Conservation (phyloP, 2,888 invertebrate species). For the Hirtodrosophila cameraria region DNA sequence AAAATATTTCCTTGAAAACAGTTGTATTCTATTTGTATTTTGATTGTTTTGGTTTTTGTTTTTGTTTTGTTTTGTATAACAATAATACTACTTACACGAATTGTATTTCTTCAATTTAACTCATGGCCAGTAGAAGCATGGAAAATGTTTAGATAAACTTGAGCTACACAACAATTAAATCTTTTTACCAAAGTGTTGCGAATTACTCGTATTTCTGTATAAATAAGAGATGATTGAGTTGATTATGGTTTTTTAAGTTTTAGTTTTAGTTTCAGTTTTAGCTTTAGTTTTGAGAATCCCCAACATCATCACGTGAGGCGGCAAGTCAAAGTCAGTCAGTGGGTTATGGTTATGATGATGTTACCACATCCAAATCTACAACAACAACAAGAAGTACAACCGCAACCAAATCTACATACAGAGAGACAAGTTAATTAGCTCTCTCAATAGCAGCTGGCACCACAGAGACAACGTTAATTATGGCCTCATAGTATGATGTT, state of each 20-base stretch:
- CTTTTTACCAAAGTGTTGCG: slow-evolving; percentile 51
- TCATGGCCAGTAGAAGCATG: slow-evolving; percentile 38
- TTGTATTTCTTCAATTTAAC: slow-evolving; percentile 34
- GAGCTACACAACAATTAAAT: slow-evolving; percentile 48
- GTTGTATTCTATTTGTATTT: slow-evolving; percentile 20
- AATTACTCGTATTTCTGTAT: slow-evolving; percentile 33
- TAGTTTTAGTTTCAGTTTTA: slow-evolving; percentile 5
- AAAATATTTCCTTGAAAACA: slow-evolving; percentile 38
- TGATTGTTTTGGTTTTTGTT: slow-evolving; percentile 14
- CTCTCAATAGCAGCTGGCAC: slow-evolving; percentile 37
- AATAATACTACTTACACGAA: slow-evolving; percentile 20
- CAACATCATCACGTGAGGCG: slow-evolving; percentile 41
- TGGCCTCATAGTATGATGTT: slow-evolving; percentile 49
- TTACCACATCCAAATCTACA: slow-evolving; percentile 34
- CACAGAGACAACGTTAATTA: slow-evolving; percentile 58
- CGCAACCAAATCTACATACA: slow-evolving; percentile 20
- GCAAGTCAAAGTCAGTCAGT: slow-evolving; percentile 63
- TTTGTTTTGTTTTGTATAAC: slow-evolving; percentile 19
- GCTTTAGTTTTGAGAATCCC: slow-evolving; percentile 51
- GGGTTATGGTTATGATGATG: slow-evolving; percentile 61
- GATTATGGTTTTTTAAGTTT: slow-evolving; percentile 12
- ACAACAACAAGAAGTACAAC: slow-evolving; percentile 5
- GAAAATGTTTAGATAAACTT: slow-evolving; percentile 68
- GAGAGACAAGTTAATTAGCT: slow-evolving; percentile 67
- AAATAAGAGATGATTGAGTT: slow-evolving; percentile 24